A percentile compares a stretch with the other conserved stretches of the same genome.
phyloP scores from a whole-genome alignment of 2,888 invertebrate genomes.

The Meteorus cinctellus region DNA sequence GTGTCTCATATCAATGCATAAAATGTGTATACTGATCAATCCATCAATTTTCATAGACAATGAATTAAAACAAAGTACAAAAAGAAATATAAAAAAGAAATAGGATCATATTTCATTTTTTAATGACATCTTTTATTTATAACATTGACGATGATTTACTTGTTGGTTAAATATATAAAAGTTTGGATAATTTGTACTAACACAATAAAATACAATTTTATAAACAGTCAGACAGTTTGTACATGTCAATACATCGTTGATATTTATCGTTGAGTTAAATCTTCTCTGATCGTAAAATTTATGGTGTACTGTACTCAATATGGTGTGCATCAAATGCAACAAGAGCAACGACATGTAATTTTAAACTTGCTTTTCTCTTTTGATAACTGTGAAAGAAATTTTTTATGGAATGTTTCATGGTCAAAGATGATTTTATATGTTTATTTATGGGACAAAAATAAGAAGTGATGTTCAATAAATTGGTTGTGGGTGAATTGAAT shows the following conservation, averaged over 20 bases:
- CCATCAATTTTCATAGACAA: background rate
- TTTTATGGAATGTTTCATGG: background rate
- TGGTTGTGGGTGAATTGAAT: too few relatives aligned
- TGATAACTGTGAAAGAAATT: background rate
- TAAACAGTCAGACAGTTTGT: slow-evolving; percentile 21
- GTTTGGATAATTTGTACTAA: slow-evolving; percentile 45
- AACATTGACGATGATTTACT: slow-evolving; percentile 7
- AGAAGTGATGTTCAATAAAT: too few relatives aligned
- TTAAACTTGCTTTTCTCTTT: background rate
- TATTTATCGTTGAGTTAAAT: slow-evolving; percentile 60
- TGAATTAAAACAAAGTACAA: background rate
- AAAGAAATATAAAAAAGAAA: background rate
- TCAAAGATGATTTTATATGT: background rate
- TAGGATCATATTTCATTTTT: background rate
- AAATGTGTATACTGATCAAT: background rate
- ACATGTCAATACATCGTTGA: slow-evolving; percentile 48
- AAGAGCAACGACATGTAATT: slow-evolving; percentile 1
- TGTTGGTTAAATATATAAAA: slow-evolving; percentile 8
- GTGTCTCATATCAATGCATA: background rate
- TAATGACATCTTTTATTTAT: slow-evolving; percentile 9
- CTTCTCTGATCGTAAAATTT: slow-evolving; percentile 56
- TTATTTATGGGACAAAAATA: too few relatives aligned
- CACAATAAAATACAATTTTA: slow-evolving; percentile 8
- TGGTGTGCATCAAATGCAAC: slow-evolving; percentile 3
- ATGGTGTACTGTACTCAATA: slow-evolving; percentile 15